Percentiles rank a stretch among this genome's conserved stretches.
Evolutionary conservation across 2,113 vertebrate species (phyloP).

Genomic region (Anseranas semipalmata): DNA sequence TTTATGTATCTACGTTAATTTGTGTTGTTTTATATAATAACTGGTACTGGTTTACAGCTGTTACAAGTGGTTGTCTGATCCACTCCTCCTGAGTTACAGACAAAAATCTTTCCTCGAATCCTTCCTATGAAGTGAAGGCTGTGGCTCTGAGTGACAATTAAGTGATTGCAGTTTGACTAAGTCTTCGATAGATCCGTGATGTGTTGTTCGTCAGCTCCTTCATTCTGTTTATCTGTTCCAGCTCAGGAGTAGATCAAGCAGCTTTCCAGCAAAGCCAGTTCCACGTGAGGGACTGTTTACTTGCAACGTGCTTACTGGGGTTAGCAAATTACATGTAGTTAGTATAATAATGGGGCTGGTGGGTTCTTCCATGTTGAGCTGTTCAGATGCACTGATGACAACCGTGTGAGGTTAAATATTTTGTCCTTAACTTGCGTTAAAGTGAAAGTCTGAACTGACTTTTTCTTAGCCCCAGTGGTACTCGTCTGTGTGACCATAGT

Average conservation of each 20-base stretch:
- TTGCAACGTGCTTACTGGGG: not conserved
- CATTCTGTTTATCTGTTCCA: not conserved
- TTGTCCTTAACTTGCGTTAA: not conserved
- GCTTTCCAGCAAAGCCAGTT: not conserved
- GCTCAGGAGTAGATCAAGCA: not conserved
- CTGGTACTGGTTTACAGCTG: not conserved
- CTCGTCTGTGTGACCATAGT: not conserved
- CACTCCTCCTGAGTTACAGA: not conserved
- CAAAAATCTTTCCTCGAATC: rapidly evolving
- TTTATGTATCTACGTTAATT: not conserved
- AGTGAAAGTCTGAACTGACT: not conserved
- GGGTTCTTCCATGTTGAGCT: not conserved
- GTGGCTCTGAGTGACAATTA: not conserved
- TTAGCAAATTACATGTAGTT: not conserved
- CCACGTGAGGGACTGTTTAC: not conserved
- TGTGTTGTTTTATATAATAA: not conserved
- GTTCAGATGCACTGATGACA: not conserved
- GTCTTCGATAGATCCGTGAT: not conserved
- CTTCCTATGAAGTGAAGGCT: not conserved
- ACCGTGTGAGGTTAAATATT: not conserved
- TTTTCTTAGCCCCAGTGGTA: not conserved
- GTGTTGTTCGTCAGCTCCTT: not conserved
- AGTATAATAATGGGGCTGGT: not conserved
- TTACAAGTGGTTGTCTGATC: not conserved
- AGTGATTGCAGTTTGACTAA: not conserved